A percentile compares a stretch with the other conserved stretches of the same genome.
Evolutionary conservation across 2,888 invertebrate species (phyloP).

Genomic region (Drosophila borborema): DNA sequence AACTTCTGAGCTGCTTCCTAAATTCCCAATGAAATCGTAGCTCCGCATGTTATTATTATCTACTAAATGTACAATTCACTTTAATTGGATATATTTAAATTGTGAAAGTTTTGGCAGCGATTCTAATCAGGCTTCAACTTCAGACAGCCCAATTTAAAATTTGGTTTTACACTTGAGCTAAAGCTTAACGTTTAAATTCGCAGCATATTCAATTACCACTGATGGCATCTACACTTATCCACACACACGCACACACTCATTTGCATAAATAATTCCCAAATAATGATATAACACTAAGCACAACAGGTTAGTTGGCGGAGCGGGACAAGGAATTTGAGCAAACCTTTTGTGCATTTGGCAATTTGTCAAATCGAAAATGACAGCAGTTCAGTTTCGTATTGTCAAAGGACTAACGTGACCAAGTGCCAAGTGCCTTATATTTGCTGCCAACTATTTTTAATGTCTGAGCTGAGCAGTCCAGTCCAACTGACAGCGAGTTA

Average conservation of each 20-base stretch:
- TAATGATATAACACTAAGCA: conserved; percentile 58
- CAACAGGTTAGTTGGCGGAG: conserved; percentile 38
- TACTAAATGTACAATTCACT: not conserved
- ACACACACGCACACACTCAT: conserved; percentile 3
- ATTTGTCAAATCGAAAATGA: conserved; percentile 73
- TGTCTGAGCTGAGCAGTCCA: conserved; percentile 12
- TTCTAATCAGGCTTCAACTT: conserved; percentile 20
- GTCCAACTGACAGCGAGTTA: not conserved
- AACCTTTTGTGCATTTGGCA: conserved; percentile 46
- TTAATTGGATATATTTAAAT: conserved; percentile 1
- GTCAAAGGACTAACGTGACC: conserved; percentile 5
- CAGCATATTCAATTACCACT: conserved; percentile 38
- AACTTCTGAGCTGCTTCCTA: not conserved
- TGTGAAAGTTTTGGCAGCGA: conserved; percentile 10
- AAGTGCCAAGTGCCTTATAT: conserved; percentile 18
- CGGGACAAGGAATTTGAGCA: conserved; percentile 7
- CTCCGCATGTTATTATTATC: not conserved
- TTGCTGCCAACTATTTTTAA: conserved; percentile 57
- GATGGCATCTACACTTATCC: conserved; percentile 13
- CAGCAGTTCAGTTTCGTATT: conserved; percentile 42
- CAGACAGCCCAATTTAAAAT: conserved; percentile 14
- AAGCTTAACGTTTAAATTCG: conserved; percentile 15
- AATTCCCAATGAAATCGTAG: not conserved
- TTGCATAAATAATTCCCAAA: conserved; percentile 40
- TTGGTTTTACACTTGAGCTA: conserved; percentile 21